phyloP scores from a whole-genome alignment of 2,888 invertebrate genomes.

The Ophion slaviceki region DNA sequence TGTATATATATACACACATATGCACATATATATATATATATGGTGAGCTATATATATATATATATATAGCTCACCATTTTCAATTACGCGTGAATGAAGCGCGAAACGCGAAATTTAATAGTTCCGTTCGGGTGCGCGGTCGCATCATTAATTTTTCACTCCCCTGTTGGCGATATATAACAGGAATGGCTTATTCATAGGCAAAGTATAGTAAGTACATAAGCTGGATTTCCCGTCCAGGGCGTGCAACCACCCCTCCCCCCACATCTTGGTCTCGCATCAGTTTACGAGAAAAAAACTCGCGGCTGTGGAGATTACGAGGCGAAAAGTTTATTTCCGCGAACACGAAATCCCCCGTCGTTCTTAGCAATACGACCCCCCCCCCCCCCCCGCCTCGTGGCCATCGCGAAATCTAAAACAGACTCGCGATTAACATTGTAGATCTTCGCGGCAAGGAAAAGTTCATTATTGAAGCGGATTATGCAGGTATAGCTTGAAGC shows the following conservation, averaged over 20 bases:
- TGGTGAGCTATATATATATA: too few relatives aligned
- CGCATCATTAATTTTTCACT: slow-evolving; percentile 4
- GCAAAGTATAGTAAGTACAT: not conserved
- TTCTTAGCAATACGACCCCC: not conserved
- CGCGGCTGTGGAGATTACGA: slow-evolving; percentile 18
- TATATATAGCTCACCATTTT: slow-evolving; percentile 10
- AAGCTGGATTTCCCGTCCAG: not conserved
- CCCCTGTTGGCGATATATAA: not conserved
- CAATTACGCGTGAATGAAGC: slow-evolving; percentile 23
- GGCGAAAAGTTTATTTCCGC: slow-evolving; percentile 45
- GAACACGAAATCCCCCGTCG: not conserved
- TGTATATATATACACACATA: too few relatives aligned
- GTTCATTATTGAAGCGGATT: not conserved
- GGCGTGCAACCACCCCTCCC: too few relatives aligned
- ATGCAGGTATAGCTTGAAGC: not conserved
- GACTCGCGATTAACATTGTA: not conserved
- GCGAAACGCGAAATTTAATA: slow-evolving; percentile 36
- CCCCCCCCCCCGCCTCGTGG: not conserved
- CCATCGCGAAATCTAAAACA: not conserved
- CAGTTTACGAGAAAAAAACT: slow-evolving; percentile 15
- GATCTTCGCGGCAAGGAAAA: not conserved
- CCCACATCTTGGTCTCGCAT: too few relatives aligned
- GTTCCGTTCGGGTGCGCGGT: slow-evolving; percentile 14
- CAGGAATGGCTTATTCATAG: slow-evolving; percentile 22
- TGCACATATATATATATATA: too few relatives aligned